A percentile compares a stretch with the other conserved stretches of the same genome.
These are phyloP conservation scores for Ploceus nigricollis DNA, from an alignment of 2,113 vertebrate genomes.

Conservation along the genomic window DNA sequence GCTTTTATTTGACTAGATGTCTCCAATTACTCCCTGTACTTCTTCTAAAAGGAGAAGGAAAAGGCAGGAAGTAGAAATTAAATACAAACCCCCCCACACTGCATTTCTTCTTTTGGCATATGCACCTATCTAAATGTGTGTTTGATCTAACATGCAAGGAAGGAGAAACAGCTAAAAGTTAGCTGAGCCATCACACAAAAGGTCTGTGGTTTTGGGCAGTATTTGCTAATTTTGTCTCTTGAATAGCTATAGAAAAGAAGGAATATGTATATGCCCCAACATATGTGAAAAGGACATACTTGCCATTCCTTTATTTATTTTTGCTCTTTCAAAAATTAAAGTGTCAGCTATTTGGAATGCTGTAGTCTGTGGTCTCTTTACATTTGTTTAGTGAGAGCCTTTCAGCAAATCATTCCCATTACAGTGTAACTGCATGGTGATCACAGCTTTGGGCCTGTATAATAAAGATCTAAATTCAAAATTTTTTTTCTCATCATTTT, in stretches of 20 bases:
- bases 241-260: slow-evolving; percentile 34
- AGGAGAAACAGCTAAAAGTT: not conserved
- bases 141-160: slow-evolving; percentile 20
- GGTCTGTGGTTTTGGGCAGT: not conserved
- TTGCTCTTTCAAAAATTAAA: slow-evolving; percentile 70
- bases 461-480: slow-evolving; percentile 69
- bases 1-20: not conserved
- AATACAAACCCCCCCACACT: not conserved
- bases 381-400: slow-evolving; percentile 53
- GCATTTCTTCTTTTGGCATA: slow-evolving; percentile 42
- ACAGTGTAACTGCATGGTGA: slow-evolving; percentile 69
- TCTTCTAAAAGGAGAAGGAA: not conserved
- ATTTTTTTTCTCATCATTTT: slow-evolving; percentile 45
- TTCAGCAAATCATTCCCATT: slow-evolving; percentile 52
- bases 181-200: slow-evolving; percentile 7
- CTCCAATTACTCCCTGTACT: not conserved
- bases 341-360: slow-evolving; percentile 69
- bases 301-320: slow-evolving; percentile 69
- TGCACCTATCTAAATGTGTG: not conserved
- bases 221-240: slow-evolving; percentile 44
- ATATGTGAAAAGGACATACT: slow-evolving; percentile 42
- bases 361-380: slow-evolving; percentile 71
- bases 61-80: not conserved
- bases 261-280: not conserved
- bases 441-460: slow-evolving; percentile 69